Percentiles rank a stretch among this genome's conserved stretches.
Conservation (phyloP, 2,888 invertebrate genomes). For the Parnassius mnemosyne region DNA sequence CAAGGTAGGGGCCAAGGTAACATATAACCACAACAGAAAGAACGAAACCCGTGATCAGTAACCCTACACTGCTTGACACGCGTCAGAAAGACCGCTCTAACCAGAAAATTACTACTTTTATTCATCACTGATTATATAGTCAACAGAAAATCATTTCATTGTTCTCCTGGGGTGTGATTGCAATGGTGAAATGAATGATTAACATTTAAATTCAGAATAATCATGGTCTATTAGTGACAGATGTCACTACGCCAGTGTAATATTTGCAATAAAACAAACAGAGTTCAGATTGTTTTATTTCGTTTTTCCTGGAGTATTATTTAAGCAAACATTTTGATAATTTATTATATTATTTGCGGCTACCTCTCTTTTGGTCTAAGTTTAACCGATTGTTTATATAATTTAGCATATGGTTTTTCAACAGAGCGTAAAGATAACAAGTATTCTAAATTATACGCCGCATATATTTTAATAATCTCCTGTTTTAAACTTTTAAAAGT, state of each 20-base stretch:
- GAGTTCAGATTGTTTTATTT: too few relatives aligned
- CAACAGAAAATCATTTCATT: not conserved
- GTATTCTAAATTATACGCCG: not conserved
- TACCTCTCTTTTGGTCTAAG: too few relatives aligned
- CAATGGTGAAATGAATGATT: not conserved
- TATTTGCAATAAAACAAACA: not conserved
- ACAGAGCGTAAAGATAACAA: too few relatives aligned
- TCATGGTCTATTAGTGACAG: not conserved
- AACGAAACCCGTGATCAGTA: conserved; percentile 51
- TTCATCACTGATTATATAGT: conserved; percentile 38
- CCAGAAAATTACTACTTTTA: conserved; percentile 53
- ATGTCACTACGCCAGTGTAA: not conserved
- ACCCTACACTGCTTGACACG: conserved; percentile 49
- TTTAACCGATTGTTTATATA: too few relatives aligned
- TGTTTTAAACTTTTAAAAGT: not conserved
- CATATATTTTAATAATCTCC: not conserved
- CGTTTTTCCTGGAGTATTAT: too few relatives aligned
- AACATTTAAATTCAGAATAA: not conserved
- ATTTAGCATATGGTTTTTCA: too few relatives aligned
- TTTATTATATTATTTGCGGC: too few relatives aligned
- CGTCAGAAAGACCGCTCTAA: conserved; percentile 43
- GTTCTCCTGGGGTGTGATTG: conserved; percentile 1
- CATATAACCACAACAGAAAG: conserved; percentile 72
- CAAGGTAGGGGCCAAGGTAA: conserved; percentile 49
- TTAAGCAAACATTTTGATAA: too few relatives aligned